Base-by-base conservation (phyloP, 2,797 vertebrate genomes). In the Synaphobranchus kaupii region DNA sequence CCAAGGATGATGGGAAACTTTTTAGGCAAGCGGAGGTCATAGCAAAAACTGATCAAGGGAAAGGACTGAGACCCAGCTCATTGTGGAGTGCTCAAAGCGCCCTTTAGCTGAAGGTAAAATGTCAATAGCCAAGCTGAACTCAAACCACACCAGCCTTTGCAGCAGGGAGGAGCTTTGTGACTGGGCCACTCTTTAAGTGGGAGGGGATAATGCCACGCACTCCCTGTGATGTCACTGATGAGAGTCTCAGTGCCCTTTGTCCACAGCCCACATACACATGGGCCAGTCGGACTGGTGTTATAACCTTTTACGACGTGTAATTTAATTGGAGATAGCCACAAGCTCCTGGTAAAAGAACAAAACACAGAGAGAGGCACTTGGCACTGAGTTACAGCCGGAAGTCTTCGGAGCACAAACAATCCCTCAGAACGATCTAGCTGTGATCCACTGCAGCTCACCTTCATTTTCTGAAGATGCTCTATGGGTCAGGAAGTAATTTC, bases 361-460 rank as follows among this genome's bases (percentile, higher is more conserved):
- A 95, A 94, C 93, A 25, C 63, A 68, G 89, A 76, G 73, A 44
- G 89, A 76, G 73, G 20, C 22, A 92, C 93, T 95, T 92, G 94
- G 94, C 94, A 94, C 92, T 92, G 94, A 95, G 93, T 92, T 90
- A 94, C 93, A 92, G 96, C 96, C 96, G 90, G 87, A 89, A 92
- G 96, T 94, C 90, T 95, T 95, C 1, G 94, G 94, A 89, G 96
- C 94, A 93, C 95, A 95, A 96, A 97, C 97, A 95, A 94, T 91
- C 95, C 95, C 95, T 94, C 94, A 96, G 25, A 96, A 86, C 94
- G 94, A 95, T 81, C 94, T 95, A 95, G 95, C 95, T 94, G 96
- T 95, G 95, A 97, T 92, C 95, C 95, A 95, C 95, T 95, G 94
- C 92, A 92, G 94, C 94, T 94, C 95, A 95, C 94, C 93, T 94